phyloP scores from a whole-genome alignment of 2,888 invertebrate genomes.

The Syritta pipiens region DNA sequence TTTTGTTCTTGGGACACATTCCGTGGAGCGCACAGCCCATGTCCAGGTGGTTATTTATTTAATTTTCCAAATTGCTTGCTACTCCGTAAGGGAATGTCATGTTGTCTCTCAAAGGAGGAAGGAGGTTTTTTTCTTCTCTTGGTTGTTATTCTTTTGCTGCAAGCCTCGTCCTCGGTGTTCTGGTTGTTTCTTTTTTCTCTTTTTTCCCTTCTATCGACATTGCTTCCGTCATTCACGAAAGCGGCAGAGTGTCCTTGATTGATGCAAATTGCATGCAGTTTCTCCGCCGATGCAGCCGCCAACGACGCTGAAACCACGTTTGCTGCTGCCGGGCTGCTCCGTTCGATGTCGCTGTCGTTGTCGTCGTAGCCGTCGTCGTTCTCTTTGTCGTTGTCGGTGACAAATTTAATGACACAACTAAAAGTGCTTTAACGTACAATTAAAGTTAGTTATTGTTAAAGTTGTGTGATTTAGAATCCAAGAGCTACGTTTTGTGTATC shows the following conservation, averaged over 20 bases:
- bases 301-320: neutral
- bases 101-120: slow-evolving; percentile 2
- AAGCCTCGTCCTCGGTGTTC: no score
- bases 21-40: slow-evolving; percentile 3
- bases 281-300: neutral
- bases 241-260: slow-evolving; percentile 51
- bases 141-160: neutral
- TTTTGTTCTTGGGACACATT: slow-evolving; percentile 1
- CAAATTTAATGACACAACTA: slow-evolving; percentile 66
- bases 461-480: slow-evolving; percentile 53
- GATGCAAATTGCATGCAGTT: slow-evolving; percentile 50
- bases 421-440: slow-evolving; percentile 64
- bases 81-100: neutral
- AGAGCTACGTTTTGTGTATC: slow-evolving; percentile 21
- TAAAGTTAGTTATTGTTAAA: slow-evolving; percentile 65
- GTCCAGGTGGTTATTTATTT: slow-evolving; percentile 68
- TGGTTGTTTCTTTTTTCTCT: neutral
- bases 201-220: slow-evolving; percentile 28
- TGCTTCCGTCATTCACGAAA: slow-evolving; percentile 33
- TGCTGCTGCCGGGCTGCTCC: neutral
- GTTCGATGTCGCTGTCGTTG: neutral
- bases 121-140: slow-evolving; percentile 15
- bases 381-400: slow-evolving; percentile 32
- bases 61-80: slow-evolving; percentile 59
- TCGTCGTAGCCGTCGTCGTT: neutral